These are phyloP conservation scores for Terebella lapidaria DNA, from an alignment of 2,888 invertebrate species.

Conservation along the genomic window DNA sequence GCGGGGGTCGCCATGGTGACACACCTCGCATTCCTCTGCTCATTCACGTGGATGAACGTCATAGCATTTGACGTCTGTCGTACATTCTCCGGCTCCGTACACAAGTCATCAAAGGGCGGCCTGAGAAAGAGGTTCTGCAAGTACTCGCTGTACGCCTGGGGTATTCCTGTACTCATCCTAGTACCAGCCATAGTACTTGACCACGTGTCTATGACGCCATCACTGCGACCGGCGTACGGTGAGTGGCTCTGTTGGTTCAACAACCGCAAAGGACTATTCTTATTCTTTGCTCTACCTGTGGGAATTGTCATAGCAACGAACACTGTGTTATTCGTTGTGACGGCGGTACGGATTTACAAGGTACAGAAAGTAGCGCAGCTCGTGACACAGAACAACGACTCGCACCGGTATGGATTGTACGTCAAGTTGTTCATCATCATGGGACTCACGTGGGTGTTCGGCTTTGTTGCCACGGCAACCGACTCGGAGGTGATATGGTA, in stretches of 20 bases:
- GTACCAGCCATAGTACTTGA: neutral
- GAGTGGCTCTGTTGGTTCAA: slow-evolving; percentile 8
- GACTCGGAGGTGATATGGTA: slow-evolving; percentile 7
- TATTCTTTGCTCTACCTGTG: slow-evolving; percentile 9
- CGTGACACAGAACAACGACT: neutral
- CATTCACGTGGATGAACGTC: slow-evolving; percentile 8
- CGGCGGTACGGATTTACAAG: neutral
- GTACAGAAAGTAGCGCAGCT: neutral
- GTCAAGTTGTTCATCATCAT: slow-evolving; percentile 7
- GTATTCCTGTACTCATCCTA: neutral
- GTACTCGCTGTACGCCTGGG: neutral
- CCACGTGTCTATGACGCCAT: neutral
- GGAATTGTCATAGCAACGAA: neutral
- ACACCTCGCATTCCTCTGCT: slow-evolving; percentile 3
- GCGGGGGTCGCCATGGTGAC: neutral
- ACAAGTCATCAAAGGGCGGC: neutral
- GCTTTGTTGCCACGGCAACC: slow-evolving; percentile 2
- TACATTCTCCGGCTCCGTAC: neutral
- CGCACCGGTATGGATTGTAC: neutral
- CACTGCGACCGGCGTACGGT: slow-evolving; percentile 6
- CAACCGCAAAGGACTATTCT: neutral
- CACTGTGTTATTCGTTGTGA: neutral
- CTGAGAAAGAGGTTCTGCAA: neutral
- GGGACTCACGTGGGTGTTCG: slow-evolving; percentile 12
- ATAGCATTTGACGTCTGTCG: slow-evolving; percentile 10